These are phyloP conservation scores for Cryptocheilus praepositus DNA, from an alignment of 2,888 invertebrate species.

Conservation along the genomic window DNA sequence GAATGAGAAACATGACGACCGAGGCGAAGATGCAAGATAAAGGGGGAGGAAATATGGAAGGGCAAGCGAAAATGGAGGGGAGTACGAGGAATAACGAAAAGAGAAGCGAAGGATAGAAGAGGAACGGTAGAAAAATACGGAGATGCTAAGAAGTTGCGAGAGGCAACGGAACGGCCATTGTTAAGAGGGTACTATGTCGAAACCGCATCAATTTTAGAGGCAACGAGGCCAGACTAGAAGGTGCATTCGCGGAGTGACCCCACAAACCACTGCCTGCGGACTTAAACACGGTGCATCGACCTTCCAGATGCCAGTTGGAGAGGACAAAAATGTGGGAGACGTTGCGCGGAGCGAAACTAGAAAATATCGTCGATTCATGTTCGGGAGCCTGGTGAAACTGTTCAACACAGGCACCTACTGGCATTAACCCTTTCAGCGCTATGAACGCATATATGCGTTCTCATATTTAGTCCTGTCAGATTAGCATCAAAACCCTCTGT, in stretches of 20 bases:
- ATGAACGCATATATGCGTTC: too few relatives aligned
- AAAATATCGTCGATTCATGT: too few relatives aligned
- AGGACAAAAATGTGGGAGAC: background rate
- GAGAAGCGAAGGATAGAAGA: background rate
- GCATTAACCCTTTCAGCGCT: too few relatives aligned
- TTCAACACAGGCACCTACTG: too few relatives aligned
- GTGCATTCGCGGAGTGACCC: slow-evolving; percentile 1
- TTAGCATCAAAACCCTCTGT: too few relatives aligned
- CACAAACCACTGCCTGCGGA: too few relatives aligned
- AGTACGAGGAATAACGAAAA: background rate
- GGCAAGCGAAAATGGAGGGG: background rate
- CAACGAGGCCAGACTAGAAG: slow-evolving; percentile 40
- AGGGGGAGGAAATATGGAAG: background rate
- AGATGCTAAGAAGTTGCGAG: slow-evolving; percentile 1
- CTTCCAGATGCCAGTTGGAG: slow-evolving; percentile 6
- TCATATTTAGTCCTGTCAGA: too few relatives aligned
- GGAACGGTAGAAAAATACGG: background rate
- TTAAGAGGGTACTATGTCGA: slow-evolving; percentile 58
- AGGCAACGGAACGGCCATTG: slow-evolving; percentile 52
- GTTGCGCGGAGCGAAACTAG: too few relatives aligned
- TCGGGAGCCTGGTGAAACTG: too few relatives aligned
- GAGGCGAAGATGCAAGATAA: background rate
- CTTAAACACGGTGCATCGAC: slow-evolving; percentile 3
- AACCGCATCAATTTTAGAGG: slow-evolving; percentile 59
- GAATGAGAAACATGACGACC: background rate